phyloP scores from a whole-genome alignment of 2,888 invertebrate species.

The Coelinius sp. region DNA sequence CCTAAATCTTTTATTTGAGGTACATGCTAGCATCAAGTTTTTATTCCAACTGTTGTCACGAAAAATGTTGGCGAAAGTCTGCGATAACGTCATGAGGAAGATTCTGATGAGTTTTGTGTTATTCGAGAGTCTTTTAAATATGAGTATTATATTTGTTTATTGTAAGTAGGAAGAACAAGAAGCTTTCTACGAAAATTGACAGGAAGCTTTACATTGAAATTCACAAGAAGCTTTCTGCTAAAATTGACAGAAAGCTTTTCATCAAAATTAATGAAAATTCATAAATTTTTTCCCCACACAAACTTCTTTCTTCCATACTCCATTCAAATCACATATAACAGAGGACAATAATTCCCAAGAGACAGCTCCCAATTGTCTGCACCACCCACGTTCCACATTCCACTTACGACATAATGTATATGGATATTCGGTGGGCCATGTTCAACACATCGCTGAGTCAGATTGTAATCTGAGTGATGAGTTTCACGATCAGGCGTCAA shows the following conservation, averaged over 20 bases:
- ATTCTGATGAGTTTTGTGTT: conserved; percentile 26
- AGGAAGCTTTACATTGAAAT: too few relatives aligned
- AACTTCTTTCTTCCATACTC: neutral
- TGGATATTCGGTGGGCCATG: conserved; percentile 36
- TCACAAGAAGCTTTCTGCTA: too few relatives aligned
- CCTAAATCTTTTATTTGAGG: conserved; percentile 30
- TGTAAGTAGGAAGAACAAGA: too few relatives aligned
- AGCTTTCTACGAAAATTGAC: too few relatives aligned
- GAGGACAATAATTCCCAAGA: conserved; percentile 42
- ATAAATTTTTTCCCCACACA: conserved; percentile 8
- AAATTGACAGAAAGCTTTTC: too few relatives aligned
- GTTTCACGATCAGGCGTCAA: neutral
- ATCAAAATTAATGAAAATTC: too few relatives aligned
- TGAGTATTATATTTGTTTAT: too few relatives aligned
- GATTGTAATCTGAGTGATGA: conserved; percentile 39
- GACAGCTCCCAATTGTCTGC: conserved; percentile 44
- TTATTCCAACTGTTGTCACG: neutral
- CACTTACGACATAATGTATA: conserved; percentile 39
- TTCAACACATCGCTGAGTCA: conserved; percentile 35
- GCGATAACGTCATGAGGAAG: conserved; percentile 17
- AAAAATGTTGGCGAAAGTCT: conserved; percentile 29
- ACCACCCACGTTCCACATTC: conserved; percentile 47
- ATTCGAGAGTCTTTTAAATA: neutral
- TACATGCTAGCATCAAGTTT: neutral
- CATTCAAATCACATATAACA: neutral